Evolutionary conservation across 2,888 invertebrate genomes (phyloP).

Genomic region (Andrena hattorfiana): DNA sequence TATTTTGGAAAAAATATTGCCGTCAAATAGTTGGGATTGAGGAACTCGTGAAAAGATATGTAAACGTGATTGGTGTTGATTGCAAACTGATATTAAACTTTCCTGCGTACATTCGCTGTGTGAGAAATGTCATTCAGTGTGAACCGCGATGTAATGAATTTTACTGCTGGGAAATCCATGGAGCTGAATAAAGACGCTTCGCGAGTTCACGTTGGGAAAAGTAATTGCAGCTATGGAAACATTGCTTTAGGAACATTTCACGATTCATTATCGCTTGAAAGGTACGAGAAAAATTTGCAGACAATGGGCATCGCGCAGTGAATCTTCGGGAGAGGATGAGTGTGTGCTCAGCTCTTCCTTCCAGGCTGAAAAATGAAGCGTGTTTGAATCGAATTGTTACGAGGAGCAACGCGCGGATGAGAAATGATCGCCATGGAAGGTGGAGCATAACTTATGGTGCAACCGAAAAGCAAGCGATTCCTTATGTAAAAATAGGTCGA

Average conservation of each 20-base stretch:
- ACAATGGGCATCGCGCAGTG: not conserved
- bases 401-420: not conserved
- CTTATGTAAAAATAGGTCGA: not conserved
- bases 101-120: no score
- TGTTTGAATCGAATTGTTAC: conserved; percentile 1
- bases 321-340: not conserved
- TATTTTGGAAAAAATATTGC: no score
- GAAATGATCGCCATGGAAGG: not conserved
- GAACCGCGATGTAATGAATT: no score
- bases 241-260: not conserved
- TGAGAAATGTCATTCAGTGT: no score
- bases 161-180: no score
- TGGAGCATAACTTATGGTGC: not conserved
- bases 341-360: not conserved
- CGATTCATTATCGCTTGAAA: not conserved
- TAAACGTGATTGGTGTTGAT: no score
- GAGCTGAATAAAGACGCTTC: not conserved
- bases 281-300: not conserved
- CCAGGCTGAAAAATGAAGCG: not conserved
- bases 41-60: no score
- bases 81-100: no score
- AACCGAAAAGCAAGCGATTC: not conserved
- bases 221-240: not conserved
- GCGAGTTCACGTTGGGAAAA: not conserved
- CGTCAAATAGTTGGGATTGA: no score